Percentiles rank a stretch among this genome's conserved stretches.
phyloP scores from a whole-genome alignment of 2,113 vertebrate species.

The Esox niger region DNA sequence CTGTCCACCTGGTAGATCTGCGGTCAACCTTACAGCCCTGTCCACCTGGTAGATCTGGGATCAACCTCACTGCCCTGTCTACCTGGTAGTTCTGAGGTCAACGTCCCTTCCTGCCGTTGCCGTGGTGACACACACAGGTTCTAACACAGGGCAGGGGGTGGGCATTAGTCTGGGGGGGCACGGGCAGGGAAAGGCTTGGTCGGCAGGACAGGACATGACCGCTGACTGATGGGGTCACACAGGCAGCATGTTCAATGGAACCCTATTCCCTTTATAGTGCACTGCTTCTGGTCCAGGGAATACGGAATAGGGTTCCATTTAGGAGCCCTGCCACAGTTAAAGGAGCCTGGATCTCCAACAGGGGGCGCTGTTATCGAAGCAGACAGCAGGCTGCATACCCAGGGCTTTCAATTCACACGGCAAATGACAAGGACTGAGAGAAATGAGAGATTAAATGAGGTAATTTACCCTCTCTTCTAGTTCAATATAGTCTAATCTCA shows the following conservation, averaged over 20 bases:
- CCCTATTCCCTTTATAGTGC: too few species aligned
- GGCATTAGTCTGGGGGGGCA: constrained; percentile 36
- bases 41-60: too few species aligned
- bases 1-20: too few species aligned
- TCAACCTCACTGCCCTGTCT: too few species aligned
- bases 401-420: constrained; percentile 53
- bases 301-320: too few species aligned
- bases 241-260: too few species aligned
- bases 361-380: constrained; percentile 62
- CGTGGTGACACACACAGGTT: constrained; percentile 18
- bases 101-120: constrained; percentile 29
- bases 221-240: constrained; percentile 19
- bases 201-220: constrained; percentile 37
- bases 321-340: constrained; percentile 22
- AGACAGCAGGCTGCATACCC: constrained; percentile 62
- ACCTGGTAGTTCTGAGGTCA: too few species aligned
- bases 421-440: constrained; percentile 51
- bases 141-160: constrained; percentile 10
- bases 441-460: constrained; percentile 54
- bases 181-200: neutral
- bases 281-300: too few species aligned
- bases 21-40: too few species aligned
- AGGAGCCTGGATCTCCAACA: constrained; percentile 46
- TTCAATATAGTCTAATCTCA: constrained; percentile 84
- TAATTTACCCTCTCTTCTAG: constrained; percentile 86